Base-by-base conservation (phyloP, 2,113 vertebrate genomes). In the Mesocricetus auratus region DNA sequence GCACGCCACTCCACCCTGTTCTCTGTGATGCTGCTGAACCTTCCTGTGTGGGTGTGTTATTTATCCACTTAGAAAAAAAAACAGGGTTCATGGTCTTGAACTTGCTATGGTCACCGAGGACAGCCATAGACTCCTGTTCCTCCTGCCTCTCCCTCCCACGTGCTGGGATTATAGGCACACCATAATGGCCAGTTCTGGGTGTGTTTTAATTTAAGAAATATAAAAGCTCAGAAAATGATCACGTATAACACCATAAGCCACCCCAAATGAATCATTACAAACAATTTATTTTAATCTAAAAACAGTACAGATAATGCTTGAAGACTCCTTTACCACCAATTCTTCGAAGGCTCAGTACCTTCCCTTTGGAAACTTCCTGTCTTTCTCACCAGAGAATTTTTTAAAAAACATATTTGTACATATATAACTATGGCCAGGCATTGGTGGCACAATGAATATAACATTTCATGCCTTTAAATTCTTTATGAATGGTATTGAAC, bases 181-280 rank as follows among this genome's bases (percentile, higher is more conserved):
- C 0, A 1, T 19, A 68, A 13, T 64, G 16, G 16, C 15, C 3
- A 47, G 10, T 19, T 53, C 2, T 62, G 3, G 77, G 15, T 87
- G 12, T 87, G n/a, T 91, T 78, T 89, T 94, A 42, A 93, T 71
- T 87, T 94, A 45, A 91, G 77, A 93, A 95, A 79, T 62, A 58
- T 31, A 85, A 91, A 96, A 75, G 47, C 29, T 88, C 7, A 74
- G 83, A 58, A 82, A 71, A n/a, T 24, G 53, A 78, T 47, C 36
- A 91, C 58, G 45, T 50, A 39, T 66, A 88, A 87, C 1, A 66
- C 13, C 39, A 77, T 29, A 60, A 89, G 22, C 42, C n/a, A 47
- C 13, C 33, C 31, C 33, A 73, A 69, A 79, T 19, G 53, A 77
- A 60, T 58, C 86, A 68, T n/a, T 66, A 21, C 91, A 42, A 92